Evolutionary conservation across 2,888 invertebrate genomes (phyloP), one percentile per base, ranked within the genome.

Genomic region (Hypomecis atomaria): DNA sequence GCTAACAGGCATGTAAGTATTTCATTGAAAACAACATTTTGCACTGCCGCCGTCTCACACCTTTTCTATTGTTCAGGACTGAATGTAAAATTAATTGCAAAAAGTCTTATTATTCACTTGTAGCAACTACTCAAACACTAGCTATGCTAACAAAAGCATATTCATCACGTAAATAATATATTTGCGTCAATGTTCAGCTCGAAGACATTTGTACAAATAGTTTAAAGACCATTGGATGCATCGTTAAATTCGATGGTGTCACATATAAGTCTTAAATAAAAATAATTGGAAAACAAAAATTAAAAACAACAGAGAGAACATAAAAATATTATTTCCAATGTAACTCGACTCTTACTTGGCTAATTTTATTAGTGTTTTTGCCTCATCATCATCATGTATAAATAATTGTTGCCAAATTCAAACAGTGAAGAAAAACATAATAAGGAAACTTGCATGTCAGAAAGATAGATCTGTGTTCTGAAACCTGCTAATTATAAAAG

Each of bases 11-110:
- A 13, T 23, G 23, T 23, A 23, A 23, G 23, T 50, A 52, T 37
- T 13, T 36, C 49, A 36, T 13, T 6, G 23, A 48, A 48, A 50
- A 55, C 50, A 59, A 55, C 36, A 6, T 37, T 55, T 49, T 34
- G 36, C 34, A 38, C 44, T 10, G 11, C 7, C 40, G 44, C 7
- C 40, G 44, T 38, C 48, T 33, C 40, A 8, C 42, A 49, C 37
- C 3, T 13, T 43, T 11, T 4, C 43, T 38, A 49, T 59, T 60
- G 47, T 65, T 11, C 44, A 53, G 7, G 38, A 44, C 9, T 65
- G 48, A 67, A 69, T 65, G 56, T 50, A 58, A 64, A 45, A 67
- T 65, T 58, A 61, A 70, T 68, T 66, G 48, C 54, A 62, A 53
- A 56, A 34, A 65, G 44, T 5, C 5, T 37, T 37, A 55, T 55